Percentiles rank a stretch among this genome's conserved stretches.
Conservation (phyloP, 2,888 invertebrate species). For the Drosophila prolongata region DNA sequence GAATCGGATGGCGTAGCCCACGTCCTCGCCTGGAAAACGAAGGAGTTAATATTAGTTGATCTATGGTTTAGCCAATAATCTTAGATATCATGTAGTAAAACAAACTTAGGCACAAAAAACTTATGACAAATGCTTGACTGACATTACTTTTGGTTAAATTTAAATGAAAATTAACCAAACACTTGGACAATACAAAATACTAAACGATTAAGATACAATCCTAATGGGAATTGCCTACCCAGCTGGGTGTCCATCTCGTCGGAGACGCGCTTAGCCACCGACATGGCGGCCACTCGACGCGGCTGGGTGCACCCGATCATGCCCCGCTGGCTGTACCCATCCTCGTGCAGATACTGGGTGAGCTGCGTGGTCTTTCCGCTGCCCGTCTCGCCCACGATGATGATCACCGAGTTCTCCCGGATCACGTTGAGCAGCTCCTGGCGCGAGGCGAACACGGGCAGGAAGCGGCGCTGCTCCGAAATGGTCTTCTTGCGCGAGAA, state of each 20-base stretch:
- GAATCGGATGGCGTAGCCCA: constrained; percentile 99
- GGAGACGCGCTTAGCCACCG: constrained; percentile 98
- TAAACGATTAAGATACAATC: no score
- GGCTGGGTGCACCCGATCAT: constrained; percentile 99
- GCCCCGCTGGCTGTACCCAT: constrained; percentile 96
- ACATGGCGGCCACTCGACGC: constrained; percentile 99
- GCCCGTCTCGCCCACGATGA: constrained; percentile 91
- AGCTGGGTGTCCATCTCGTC: constrained; percentile 97
- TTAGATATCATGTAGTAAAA: no score
- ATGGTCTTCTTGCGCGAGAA: constrained; percentile 95
- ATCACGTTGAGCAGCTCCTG: constrained; percentile 96
- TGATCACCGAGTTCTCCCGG: constrained; percentile 96
- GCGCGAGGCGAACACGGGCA: constrained; percentile 97
- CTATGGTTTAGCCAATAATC: no score
- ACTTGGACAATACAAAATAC: no score
- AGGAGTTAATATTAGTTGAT: neutral
- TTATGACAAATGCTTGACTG: no score
- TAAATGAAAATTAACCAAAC: no score
- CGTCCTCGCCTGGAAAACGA: constrained; percentile 89
- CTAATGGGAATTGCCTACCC: constrained; percentile 85
- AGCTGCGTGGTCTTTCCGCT: constrained; percentile 96
- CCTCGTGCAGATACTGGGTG: constrained; percentile 98
- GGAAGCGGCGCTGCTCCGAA: constrained; percentile 93
- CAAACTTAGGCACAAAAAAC: no score
- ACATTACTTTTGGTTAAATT: no score